Evolutionary conservation across 2,797 vertebrate species (phyloP).

Genomic region (Petrocephalus sullivani): DNA sequence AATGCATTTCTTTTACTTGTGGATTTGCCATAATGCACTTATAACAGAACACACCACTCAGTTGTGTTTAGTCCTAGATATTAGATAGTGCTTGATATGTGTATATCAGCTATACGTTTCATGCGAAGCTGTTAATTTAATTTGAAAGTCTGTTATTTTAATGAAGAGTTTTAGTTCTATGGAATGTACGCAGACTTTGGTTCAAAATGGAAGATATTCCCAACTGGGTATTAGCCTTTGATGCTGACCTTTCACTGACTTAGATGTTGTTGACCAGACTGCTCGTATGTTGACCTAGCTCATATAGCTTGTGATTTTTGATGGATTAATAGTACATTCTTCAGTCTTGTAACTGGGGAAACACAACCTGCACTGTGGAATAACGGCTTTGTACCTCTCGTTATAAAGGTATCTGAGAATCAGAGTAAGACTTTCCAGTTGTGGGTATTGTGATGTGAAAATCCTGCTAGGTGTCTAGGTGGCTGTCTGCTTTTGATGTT

Average conservation of each 20-base stretch:
- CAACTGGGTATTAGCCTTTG: constrained; percentile 15
- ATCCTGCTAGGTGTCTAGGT: neutral
- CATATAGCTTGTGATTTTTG: constrained; percentile 1
- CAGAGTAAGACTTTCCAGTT: neutral
- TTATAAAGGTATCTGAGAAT: neutral
- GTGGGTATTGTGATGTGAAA: neutral
- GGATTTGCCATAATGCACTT: neutral
- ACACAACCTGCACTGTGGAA: neutral
- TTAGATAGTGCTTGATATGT: neutral
- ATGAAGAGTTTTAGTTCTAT: neutral
- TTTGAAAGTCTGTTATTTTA: neutral
- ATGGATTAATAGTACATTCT: constrained; percentile 7
- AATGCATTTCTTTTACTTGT: neutral
- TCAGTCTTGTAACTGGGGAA: neutral
- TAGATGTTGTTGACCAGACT: neutral
- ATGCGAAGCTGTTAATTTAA: neutral
- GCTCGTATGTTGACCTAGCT: neutral
- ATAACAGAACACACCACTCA: neutral
- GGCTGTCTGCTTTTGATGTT: neutral
- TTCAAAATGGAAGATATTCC: neutral
- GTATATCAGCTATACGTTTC: neutral
- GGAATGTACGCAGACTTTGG: neutral
- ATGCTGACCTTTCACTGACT: constrained; percentile 15
- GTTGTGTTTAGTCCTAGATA: neutral
- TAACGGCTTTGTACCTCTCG: neutral